Conservation (phyloP, 1,140 invertebrate species). For the Cydia pomonella region DNA sequence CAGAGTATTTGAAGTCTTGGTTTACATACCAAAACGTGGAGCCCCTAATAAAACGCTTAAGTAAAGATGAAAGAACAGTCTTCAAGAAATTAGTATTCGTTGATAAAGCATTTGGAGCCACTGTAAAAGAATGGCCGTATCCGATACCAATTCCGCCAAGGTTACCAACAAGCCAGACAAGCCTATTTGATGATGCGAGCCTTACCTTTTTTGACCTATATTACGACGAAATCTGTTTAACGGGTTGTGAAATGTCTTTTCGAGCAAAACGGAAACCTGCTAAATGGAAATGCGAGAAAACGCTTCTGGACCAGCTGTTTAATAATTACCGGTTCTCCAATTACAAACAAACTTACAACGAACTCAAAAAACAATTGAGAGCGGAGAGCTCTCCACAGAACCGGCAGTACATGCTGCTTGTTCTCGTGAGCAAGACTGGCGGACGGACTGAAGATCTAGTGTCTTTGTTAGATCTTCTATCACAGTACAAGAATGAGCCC, state of each 20-base stretch:
- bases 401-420: constrained; percentile 58
- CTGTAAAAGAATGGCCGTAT: constrained; percentile 43
- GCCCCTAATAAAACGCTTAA: constrained; percentile 53
- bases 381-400: constrained; percentile 50
- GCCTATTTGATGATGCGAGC: background rate
- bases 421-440: constrained; percentile 67
- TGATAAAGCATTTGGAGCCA: constrained; percentile 47
- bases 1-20: constrained; percentile 51
- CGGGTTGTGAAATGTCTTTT: background rate
- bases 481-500: constrained; percentile 55
- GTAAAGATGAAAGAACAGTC: constrained; percentile 41
- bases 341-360: constrained; percentile 54
- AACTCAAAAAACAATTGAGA: constrained; percentile 49
- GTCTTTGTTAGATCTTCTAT: constrained; percentile 48
- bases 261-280: background rate
- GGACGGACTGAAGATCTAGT: constrained; percentile 46
- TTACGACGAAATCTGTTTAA: background rate
- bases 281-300: background rate
- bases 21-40: constrained; percentile 58
- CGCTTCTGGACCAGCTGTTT: constrained; percentile 38
- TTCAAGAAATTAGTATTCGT: constrained; percentile 58
- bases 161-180: background rate
- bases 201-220: background rate
- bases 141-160: constrained; percentile 31
- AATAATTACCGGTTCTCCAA: constrained; percentile 57